A percentile compares a stretch with the other conserved stretches of the same genome.
Evolutionary conservation across 2,797 vertebrate genomes (phyloP).

Genomic region (Lycodopsis pacificus): DNA sequence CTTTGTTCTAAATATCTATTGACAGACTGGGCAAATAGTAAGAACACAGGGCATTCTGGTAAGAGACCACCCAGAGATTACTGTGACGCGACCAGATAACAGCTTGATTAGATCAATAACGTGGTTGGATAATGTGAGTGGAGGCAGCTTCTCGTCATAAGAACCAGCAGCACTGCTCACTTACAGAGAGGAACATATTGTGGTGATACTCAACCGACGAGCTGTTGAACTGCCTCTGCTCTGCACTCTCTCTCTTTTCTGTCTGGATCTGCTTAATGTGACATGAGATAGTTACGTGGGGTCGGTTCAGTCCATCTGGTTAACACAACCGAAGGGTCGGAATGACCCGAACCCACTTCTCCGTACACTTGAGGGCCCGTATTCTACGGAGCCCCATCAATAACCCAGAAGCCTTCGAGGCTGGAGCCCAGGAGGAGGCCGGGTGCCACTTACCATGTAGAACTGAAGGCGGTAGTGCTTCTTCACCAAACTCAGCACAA

Average conservation of each 20-base stretch:
- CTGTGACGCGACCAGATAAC: background rate
- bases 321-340: background rate
- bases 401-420: constrained; percentile 39
- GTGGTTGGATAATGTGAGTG: background rate
- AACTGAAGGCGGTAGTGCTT: constrained; percentile 99
- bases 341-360: constrained; percentile 23
- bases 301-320: background rate
- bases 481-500: constrained; percentile 98
- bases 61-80: background rate
- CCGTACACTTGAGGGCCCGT: constrained; percentile 1
- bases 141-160: background rate
- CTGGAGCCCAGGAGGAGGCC: background rate
- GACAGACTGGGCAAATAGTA: background rate
- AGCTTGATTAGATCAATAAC: constrained; percentile 7
- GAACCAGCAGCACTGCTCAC: background rate
- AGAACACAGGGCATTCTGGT: background rate
- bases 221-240: background rate
- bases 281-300: background rate
- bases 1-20: background rate
- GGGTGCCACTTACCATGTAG: constrained; percentile 91
- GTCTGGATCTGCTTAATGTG: background rate
- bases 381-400: constrained; percentile 43
- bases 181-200: background rate
- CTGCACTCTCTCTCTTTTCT: background rate
- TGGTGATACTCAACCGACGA: background rate